Base-by-base conservation (phyloP, 2,113 vertebrate genomes). In the Columba livia region DNA sequence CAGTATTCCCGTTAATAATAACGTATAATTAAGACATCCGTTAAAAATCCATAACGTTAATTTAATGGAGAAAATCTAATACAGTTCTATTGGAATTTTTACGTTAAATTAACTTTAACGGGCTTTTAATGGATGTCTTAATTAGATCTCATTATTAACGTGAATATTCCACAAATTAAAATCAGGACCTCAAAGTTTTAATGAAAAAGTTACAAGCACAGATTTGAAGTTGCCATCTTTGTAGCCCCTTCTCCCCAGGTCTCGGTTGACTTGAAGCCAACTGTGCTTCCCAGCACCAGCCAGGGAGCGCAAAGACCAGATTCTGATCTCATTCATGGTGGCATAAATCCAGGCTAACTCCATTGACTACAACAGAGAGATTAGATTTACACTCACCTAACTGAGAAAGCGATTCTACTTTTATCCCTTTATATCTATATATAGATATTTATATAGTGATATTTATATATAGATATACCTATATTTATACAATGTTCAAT, bases 91-190 rank as follows among this genome's bases (percentile, higher is more conserved):
- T 98, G 98, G 98, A 98, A 98, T 98, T 98, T 98, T 98, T 98
- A 98, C 98, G 98, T 98, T 98, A 98, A 98, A 98, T 98, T 98
- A 98, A 98, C 98, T 98, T 98, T 98, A 98, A 98, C 98, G 98
- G 98, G 98, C 98, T 98, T 98, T 98, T 98, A 98, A 98, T 98
- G 98, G 97, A 98, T 98, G 98, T 98, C 98, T 98, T 98, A 98
- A 98, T 98, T 98, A 98, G 98, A 98, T 98, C 98, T 98, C 98
- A 98, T 98, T 98, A 98, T 98, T 98, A 98, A 98, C 97, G 96
- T 97, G 98, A 98, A 98, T 98, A 98, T 98, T 98, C 98, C 97
- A 98, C 98, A 98, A 98, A 98, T 98, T 98, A 98, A 98, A 98
- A 98, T 66, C 26, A 96, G 97, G 97, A 75, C 95, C 97, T 97